Conservation (phyloP, 2,888 invertebrate genomes). For the Sinotaia quadrata region DNA sequence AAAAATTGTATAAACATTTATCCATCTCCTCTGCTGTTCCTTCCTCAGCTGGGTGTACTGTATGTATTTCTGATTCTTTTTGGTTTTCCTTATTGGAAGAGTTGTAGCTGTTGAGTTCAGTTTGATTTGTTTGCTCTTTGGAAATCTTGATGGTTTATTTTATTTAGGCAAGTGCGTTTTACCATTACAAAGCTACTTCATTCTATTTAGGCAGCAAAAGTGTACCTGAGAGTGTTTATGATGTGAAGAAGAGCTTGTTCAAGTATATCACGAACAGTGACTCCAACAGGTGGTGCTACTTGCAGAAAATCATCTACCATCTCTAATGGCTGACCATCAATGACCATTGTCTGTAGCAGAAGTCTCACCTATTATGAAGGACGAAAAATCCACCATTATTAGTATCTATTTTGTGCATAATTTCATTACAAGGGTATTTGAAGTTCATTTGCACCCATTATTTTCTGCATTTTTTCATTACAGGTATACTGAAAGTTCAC, state of each 20-base stretch:
- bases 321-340: slow-evolving; percentile 59
- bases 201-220: neutral
- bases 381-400: no score
- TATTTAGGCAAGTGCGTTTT: neutral
- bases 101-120: no score
- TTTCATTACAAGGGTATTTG: no score
- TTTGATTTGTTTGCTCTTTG: neutral
- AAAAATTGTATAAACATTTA: no score
- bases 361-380: slow-evolving; percentile 51
- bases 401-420: no score
- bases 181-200: neutral
- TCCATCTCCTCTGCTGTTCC: no score
- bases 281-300: slow-evolving; percentile 41
- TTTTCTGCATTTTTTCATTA: no score
- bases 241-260: slow-evolving; percentile 50
- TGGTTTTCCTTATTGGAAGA: no score
- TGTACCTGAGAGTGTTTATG: slow-evolving; percentile 49
- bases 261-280: slow-evolving; percentile 50
- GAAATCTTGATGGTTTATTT: neutral
- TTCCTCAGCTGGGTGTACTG: no score
- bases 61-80: no score
- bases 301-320: slow-evolving; percentile 49
- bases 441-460: no score
- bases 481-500: no score
- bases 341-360: slow-evolving; percentile 52